Base-by-base conservation (phyloP, 2,797 vertebrate genomes). In the Scleropages formosus region DNA sequence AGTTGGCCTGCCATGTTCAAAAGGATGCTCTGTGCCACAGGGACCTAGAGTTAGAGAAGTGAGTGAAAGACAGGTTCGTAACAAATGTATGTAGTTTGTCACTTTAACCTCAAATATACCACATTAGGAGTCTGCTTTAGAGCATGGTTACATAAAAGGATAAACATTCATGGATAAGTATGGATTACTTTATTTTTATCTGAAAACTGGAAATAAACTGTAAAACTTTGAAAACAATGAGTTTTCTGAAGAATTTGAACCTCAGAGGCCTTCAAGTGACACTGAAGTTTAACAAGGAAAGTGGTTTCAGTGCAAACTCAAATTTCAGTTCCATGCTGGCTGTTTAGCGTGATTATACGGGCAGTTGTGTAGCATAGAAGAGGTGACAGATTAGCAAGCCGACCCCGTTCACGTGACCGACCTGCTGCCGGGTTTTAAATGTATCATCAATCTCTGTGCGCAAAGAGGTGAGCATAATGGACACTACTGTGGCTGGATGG, bases 21-120 rank as follows among this genome's bases (percentile, higher is more conserved):
- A 94, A 99, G 96, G 87, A 99, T 96, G 87, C 96, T 99, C 87
- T 99, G 97, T 82, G 97, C 95, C 87, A 94, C 93, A 87, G 95
- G 96, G 82, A 93, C 95, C 97, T 99, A 83, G 61, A 60, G 49
- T 67, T 10, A 31, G 64, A 70, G 26, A 13, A 46, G 9, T 10
- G 31, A 20, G 16, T 24, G 56, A 39, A 27, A 49, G 1, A 13
- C 44, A 6, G 68, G 49, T 49, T 51, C 24, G 18, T 24, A 31
- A 26, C 51, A 49, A 4, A 7, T 4, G n/a, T 71, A 20, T 51
- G 10, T 10, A 51, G 49, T 15, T 10, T 10, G 49, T 8, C 8
- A 51, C 8, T 51, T 51, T 51, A 49, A 10, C n/a, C 26, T 27
- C 12, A 31, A 15, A 15, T 18, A 16, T 62, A 24, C 16, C 4